Evolutionary conservation across 1,140 invertebrate genomes (phyloP), one percentile per base, ranked within the genome.

Genomic region (Adoxophyes honmai): DNA sequence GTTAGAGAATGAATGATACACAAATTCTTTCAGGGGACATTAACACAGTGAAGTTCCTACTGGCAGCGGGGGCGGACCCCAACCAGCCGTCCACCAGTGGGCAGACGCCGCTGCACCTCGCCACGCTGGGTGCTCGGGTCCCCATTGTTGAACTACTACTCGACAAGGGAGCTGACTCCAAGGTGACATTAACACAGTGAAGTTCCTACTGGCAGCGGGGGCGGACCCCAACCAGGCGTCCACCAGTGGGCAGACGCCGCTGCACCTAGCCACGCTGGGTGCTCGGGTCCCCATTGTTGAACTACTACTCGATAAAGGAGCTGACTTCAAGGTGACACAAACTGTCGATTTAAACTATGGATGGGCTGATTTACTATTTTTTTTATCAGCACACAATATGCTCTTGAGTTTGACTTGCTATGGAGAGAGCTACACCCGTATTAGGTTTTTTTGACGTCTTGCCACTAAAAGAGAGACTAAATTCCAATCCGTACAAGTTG

Each of bases 291-390:
- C 52, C 9, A 62, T 90, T 2, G 79, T 77, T 1, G 69, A 78
- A 10, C 52, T 89, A 6, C 67, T 91, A 10, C 52, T 90, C 1
- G 87, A 89, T 1, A 86, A 81, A 55, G 89, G 88, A 14, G 84
- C 84, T 28, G 65, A 83, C 57, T 67, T 81, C n/a, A 38, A 73
- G 61, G 81, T 86, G n/a, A n/a, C n/a, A n/a, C n/a, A n/a, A n/a
- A n/a, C n/a, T n/a, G n/a, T n/a, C n/a, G n/a, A n/a, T n/a, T n/a
- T n/a, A n/a, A n/a, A n/a, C n/a, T n/a, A n/a, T n/a, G n/a, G n/a
- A n/a, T n/a, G n/a, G n/a, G n/a, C n/a, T n/a, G n/a, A n/a, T n/a
- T n/a, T n/a, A n/a, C n/a, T n/a, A n/a, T n/a, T n/a, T n/a, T n/a
- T n/a, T n/a, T n/a, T n/a, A n/a, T n/a, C n/a, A n/a, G n/a, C n/a